Evolutionary conservation across 2,797 vertebrate species (phyloP).

Genomic region (Xiphorhynchus erythropygius): DNA sequence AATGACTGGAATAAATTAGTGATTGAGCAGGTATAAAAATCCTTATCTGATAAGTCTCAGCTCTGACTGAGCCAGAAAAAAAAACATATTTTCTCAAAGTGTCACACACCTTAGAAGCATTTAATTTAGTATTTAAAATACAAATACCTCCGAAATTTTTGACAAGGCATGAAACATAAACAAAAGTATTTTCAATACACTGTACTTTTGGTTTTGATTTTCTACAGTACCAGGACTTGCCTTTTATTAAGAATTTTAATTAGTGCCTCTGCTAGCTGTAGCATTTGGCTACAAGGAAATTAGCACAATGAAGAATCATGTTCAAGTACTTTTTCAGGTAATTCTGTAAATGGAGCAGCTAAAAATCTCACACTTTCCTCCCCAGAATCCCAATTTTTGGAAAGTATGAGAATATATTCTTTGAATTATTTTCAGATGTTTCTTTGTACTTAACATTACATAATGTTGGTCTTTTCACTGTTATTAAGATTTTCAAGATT

Average conservation of each 20-base stretch:
- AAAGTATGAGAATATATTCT: background rate
- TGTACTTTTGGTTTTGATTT: background rate
- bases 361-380: background rate
- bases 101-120: background rate
- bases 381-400: background rate
- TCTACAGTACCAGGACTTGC: background rate
- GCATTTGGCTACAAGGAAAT: background rate
- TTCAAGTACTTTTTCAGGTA: background rate
- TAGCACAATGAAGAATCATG: background rate
- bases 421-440: constrained; percentile 20
- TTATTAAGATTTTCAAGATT: constrained; percentile 40
- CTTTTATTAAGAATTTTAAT: background rate
- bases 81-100: background rate
- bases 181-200: background rate
- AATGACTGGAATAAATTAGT: background rate
- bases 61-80: background rate
- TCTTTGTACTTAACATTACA: background rate
- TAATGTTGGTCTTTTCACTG: constrained; percentile 19
- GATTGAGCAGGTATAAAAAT: background rate
- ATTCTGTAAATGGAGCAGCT: background rate
- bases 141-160: background rate
- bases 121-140: background rate
- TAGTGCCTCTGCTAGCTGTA: background rate
- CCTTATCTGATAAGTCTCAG: background rate
- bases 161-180: background rate